Conservation (phyloP, 2,113 vertebrate genomes). For the Chiloscyllium plagiosum region DNA sequence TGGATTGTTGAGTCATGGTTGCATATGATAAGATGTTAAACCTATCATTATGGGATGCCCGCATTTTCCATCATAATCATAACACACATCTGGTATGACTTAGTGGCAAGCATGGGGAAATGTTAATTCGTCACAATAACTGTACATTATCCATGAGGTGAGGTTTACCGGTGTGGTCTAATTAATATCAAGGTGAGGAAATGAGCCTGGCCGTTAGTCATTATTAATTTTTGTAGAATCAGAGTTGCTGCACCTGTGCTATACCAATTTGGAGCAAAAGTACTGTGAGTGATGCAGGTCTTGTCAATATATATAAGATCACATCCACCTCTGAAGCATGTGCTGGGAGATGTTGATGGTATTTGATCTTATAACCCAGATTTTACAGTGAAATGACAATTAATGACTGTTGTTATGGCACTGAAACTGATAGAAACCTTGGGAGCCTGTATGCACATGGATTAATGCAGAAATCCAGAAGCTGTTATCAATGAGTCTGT, state of each 20-base stretch:
- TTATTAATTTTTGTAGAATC: background rate
- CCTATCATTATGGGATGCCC: slow-evolving; percentile 16
- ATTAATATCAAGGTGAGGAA: background rate
- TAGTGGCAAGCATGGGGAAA: background rate
- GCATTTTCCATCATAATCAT: slow-evolving; percentile 21
- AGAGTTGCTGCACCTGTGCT: background rate
- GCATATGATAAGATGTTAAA: background rate
- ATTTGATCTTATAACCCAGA: background rate
- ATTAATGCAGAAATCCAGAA: background rate
- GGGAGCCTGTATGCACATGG: background rate
- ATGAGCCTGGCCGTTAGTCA: background rate
- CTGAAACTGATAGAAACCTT: background rate
- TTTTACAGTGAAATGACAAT: background rate
- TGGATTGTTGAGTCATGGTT: slow-evolving; percentile 17
- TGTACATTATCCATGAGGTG: background rate
- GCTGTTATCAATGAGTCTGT: too few relatives aligned
- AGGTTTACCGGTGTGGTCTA: background rate
- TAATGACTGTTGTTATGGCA: background rate
- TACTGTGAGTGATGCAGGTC: background rate
- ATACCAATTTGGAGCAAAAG: background rate
- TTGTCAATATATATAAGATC: background rate
- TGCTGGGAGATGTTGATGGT: background rate
- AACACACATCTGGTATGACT: slow-evolving; percentile 3
- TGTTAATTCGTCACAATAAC: background rate
- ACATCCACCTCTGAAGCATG: background rate